These are phyloP conservation scores for Chaetura pelagica DNA, from an alignment of 2,113 vertebrate species.

Conservation along the genomic window DNA sequence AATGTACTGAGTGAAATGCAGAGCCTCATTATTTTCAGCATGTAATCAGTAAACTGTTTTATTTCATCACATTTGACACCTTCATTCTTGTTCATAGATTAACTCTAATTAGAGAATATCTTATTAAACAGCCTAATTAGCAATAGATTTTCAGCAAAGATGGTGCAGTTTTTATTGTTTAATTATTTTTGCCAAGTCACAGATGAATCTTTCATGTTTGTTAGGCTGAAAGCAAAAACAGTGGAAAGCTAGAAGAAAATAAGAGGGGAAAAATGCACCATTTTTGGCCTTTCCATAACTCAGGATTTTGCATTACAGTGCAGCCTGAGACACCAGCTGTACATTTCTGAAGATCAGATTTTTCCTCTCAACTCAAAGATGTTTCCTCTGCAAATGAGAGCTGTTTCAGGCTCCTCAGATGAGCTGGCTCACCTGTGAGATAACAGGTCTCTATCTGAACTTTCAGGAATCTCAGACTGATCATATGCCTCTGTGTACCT, in stretches of 20 bases:
- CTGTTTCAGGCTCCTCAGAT: not conserved
- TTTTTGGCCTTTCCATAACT: not conserved
- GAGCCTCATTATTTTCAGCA: not conserved
- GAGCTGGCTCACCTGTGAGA: not conserved
- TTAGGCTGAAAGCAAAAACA: not conserved
- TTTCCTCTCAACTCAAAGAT: not conserved
- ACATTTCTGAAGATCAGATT: not conserved
- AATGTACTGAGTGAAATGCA: not conserved
- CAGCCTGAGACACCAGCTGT: not conserved
- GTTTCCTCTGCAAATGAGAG: not conserved
- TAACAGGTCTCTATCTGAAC: not conserved
- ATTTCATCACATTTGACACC: not conserved
- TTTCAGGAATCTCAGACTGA: not conserved
- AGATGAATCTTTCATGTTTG: not conserved
- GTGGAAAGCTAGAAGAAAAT: not conserved
- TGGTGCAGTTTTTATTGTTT: not conserved
- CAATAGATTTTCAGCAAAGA: not conserved
- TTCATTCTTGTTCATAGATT: constrained; percentile 43
- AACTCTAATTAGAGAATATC: constrained; percentile 10
- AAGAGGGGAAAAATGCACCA: not conserved
- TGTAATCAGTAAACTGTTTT: not conserved
- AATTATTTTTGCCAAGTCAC: not conserved
- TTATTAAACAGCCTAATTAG: constrained; percentile 26
- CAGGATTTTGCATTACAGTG: not conserved
- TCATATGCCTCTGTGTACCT: not conserved